Evolutionary conservation across 1,140 invertebrate species (phyloP).

Genomic region (Bursaphelenchus mucronatus): DNA sequence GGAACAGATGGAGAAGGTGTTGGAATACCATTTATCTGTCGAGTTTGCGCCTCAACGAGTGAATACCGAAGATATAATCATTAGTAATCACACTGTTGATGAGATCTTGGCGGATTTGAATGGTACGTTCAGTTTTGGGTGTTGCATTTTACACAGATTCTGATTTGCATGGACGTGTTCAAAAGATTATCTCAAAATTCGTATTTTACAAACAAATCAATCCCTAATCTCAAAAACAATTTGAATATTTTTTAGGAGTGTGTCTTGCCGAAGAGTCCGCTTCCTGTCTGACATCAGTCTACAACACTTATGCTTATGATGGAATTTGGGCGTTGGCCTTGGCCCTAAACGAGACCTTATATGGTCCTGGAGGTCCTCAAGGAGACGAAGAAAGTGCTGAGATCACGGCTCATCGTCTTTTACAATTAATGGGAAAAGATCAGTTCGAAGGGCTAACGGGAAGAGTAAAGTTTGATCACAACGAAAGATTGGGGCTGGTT

Average conservation of each 20-base stretch:
- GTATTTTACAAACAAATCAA: too few species aligned
- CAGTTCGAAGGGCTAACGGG: constrained; percentile 65
- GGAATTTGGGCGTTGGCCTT: constrained; percentile 56
- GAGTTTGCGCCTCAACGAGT: constrained; percentile 74
- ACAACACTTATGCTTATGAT: constrained; percentile 55
- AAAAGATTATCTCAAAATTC: too few species aligned
- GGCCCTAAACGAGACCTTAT: constrained; percentile 46
- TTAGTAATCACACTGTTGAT: constrained; percentile 7
- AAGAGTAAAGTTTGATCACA: constrained; percentile 86
- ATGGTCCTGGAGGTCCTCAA: constrained; percentile 20
- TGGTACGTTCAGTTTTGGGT: not conserved
- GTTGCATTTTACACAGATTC: not conserved
- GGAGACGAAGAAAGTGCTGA: constrained; percentile 12
- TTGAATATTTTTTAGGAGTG: constrained; percentile 6
- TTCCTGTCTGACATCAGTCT: constrained; percentile 31
- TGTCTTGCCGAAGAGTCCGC: constrained; percentile 18
- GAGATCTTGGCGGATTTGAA: constrained; percentile 6
- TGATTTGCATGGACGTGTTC: too few species aligned
- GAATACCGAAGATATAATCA: constrained; percentile 55
- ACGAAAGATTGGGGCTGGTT: constrained; percentile 87
- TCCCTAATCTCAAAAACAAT: too few species aligned
- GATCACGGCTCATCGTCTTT: constrained; percentile 25
- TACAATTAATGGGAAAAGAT: constrained; percentile 9
- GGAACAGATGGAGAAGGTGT: constrained; percentile 66
- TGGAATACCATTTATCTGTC: constrained; percentile 84